Evolutionary conservation across 2,888 invertebrate species (phyloP), one percentile per base, ranked within the genome.

Genomic region (Anticlea derivata): DNA sequence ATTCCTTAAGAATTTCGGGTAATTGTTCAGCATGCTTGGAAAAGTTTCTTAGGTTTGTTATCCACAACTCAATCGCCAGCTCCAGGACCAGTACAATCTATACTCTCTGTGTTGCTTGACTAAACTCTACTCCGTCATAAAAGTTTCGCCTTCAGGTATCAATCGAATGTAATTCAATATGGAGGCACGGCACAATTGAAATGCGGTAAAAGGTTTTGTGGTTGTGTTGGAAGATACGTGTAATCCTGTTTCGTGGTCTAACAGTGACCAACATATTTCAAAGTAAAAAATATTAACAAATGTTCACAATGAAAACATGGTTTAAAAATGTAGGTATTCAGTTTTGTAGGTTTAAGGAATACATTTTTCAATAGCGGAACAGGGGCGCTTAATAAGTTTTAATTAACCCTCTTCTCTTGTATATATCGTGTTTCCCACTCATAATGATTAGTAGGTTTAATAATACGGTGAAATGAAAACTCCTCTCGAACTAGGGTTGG

Each of bases 361-460:
- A 35, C 35, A 37, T 46, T 40, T 47, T 47, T 37, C 41, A 31
- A 34, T 17, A 41, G 33, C 20, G 35, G 20, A 48, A 30, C 11
- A 20, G 44, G 45, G 17, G 7, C 30, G 45, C 34, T 37, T 46
- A 49, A 48, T 51, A 54, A 39, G 37, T 57, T 48, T 51, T 53
- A 55, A 53, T 60, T 51, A 60, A 60, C 51, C 60, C 47, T 43
- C 50, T 57, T 55, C 44, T 50, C 60, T 63, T 26, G 47, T 57
- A 63, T 63, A 61, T 69, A 70, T 73, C 63, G 48, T 41, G 64
- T 71, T 63, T 61, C 70, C 54, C 55, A 63, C 59, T 68, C 57
- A 62, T 66, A 70, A 70, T 75, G 61, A 71, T 74, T 70, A 75
- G 67, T 68, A 65, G 71, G 66, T 70, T 71, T 75, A 74, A 75